Evolutionary conservation across 2,888 invertebrate species (phyloP).

Genomic region (Cephus nigrinus): DNA sequence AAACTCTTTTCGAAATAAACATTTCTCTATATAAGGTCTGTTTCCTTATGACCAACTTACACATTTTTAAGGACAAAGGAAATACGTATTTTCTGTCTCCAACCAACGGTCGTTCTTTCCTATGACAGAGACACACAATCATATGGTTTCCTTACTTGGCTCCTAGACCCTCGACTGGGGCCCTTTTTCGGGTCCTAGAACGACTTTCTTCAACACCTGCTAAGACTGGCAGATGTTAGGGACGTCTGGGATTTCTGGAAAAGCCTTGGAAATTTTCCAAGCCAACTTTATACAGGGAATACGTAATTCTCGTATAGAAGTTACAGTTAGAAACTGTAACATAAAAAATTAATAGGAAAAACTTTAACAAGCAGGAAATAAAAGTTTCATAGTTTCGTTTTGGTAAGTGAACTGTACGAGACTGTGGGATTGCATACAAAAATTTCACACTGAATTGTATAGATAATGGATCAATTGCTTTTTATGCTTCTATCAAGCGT

Average conservation of each 20-base stretch:
- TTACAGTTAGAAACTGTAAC: background rate
- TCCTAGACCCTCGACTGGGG: background rate
- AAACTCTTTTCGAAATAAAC: background rate
- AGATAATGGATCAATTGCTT: background rate
- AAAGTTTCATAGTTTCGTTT: background rate
- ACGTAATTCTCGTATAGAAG: background rate
- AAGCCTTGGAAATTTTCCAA: constrained; percentile 3
- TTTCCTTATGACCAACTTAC: background rate
- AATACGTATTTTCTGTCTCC: background rate
- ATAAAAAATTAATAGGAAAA: background rate
- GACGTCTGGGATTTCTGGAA: background rate
- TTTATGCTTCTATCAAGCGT: background rate
- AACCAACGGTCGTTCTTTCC: background rate
- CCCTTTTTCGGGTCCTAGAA: background rate
- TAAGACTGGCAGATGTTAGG: background rate
- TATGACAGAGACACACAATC: background rate
- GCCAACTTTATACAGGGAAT: background rate
- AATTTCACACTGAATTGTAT: background rate
- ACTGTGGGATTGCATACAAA: background rate
- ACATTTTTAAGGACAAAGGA: background rate
- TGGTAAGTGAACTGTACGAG: background rate
- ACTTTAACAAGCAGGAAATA: background rate
- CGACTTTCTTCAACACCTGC: background rate
- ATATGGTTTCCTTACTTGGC: background rate
- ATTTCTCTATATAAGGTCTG: background rate